phyloP scores from a whole-genome alignment of 2,888 invertebrate genomes.

The Phortica magna region DNA sequence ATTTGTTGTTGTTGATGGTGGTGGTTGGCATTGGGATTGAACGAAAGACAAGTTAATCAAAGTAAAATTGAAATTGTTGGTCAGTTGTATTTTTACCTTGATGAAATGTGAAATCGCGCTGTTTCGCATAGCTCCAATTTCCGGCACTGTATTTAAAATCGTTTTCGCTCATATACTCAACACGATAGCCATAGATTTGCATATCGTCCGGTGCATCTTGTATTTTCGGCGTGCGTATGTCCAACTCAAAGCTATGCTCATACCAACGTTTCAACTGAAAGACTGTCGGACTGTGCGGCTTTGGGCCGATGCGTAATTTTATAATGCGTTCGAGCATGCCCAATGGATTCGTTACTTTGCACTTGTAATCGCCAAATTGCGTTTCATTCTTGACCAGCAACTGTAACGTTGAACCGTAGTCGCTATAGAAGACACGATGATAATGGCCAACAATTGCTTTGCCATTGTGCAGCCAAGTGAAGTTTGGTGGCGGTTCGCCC shows the following conservation, averaged over 20 bases:
- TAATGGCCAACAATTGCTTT: conserved; percentile 72
- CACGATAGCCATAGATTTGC: conserved; percentile 76
- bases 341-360: conserved; percentile 80
- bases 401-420: conserved; percentile 75
- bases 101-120: conserved; percentile 74
- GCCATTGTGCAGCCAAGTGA: conserved; percentile 79
- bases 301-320: conserved; percentile 79
- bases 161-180: conserved; percentile 74
- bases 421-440: conserved; percentile 74
- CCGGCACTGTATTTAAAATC: conserved; percentile 75
- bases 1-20: conserved; percentile 28
- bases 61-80: not conserved
- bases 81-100: conserved; percentile 68
- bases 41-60: not conserved
- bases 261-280: conserved; percentile 73
- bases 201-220: conserved; percentile 72
- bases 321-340: conserved; percentile 80
- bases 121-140: conserved; percentile 76
- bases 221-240: conserved; percentile 74
- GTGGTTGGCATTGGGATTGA: not conserved
- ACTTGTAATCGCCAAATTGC: conserved; percentile 80
- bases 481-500: conserved; percentile 80
- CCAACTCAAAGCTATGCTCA: conserved; percentile 77
- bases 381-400: conserved; percentile 69
- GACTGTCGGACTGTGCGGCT: conserved; percentile 79